Evolutionary conservation across 1,140 invertebrate genomes (phyloP).

Genomic region (Dreissena polymorpha): DNA sequence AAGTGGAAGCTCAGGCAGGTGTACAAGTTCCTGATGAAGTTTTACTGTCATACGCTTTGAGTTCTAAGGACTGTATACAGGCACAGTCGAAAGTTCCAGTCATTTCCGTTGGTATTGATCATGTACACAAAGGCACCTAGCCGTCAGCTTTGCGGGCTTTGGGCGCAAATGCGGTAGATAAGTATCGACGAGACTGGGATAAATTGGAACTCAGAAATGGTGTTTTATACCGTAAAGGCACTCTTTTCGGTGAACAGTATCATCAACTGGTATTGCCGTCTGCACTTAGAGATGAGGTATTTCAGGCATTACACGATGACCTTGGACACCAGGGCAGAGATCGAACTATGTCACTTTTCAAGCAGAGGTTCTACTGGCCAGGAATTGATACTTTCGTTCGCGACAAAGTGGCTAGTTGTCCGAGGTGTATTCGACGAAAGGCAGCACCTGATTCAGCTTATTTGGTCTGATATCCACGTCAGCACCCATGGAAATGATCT

Average conservation of each 20-base stretch:
- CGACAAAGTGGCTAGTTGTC: neutral
- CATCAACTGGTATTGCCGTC: constrained; percentile 31
- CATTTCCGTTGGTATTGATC: neutral
- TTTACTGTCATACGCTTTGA: neutral
- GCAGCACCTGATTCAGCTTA: constrained; percentile 1
- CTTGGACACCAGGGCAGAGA: constrained; percentile 38
- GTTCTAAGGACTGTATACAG: constrained; percentile 9
- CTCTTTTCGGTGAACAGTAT: constrained; percentile 10
- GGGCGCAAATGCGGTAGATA: neutral
- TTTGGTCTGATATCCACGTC: neutral
- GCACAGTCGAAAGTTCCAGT: neutral
- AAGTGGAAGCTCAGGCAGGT: neutral
- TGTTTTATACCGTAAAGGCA: constrained; percentile 8
- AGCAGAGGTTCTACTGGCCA: constrained; percentile 47
- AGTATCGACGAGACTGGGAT: constrained; percentile 15
- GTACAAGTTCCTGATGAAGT: neutral
- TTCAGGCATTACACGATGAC: constrained; percentile 34
- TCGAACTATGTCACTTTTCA: constrained; percentile 14
- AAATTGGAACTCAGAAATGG: constrained; percentile 16
- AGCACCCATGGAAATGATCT: constrained; percentile 45
- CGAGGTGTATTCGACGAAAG: neutral
- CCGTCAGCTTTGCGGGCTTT: neutral
- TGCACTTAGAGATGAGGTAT: neutral
- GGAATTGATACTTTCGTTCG: constrained; percentile 32
- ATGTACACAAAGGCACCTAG: constrained; percentile 4